These are phyloP conservation scores for Megalurothrips usitatus DNA, from an alignment of 2,888 invertebrate genomes.

Conservation along the genomic window DNA sequence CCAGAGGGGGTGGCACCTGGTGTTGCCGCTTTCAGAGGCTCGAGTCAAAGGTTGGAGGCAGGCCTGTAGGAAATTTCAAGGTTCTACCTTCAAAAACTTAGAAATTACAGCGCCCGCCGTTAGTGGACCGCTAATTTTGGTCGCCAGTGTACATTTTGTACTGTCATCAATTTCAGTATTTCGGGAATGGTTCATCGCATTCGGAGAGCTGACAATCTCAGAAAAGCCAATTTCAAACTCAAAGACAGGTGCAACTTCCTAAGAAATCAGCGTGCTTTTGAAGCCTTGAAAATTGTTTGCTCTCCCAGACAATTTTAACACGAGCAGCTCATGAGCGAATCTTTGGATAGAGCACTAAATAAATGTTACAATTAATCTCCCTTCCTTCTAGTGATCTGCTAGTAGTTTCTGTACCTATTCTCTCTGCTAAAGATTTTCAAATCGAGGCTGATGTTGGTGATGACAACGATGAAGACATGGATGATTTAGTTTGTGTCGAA, in stretches of 20 bases:
- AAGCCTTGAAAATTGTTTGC: background rate
- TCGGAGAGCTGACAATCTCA: background rate
- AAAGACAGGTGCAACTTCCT: conserved; percentile 5
- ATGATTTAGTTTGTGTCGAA: background rate
- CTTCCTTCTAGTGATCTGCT: background rate
- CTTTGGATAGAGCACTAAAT: background rate
- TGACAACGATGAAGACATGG: background rate
- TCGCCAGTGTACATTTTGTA: too few relatives aligned
- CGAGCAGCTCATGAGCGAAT: background rate
- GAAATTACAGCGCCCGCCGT: too few relatives aligned
- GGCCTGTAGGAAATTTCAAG: too few relatives aligned
- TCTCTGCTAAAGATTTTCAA: background rate
- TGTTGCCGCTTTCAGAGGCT: too few relatives aligned
- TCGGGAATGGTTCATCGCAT: background rate
- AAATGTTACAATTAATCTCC: background rate
- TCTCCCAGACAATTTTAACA: background rate
- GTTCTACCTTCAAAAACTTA: too few relatives aligned
- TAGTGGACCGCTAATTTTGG: too few relatives aligned
- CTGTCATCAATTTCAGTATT: background rate
- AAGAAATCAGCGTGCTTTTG: background rate
- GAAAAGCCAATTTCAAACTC: background rate
- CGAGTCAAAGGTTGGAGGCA: too few relatives aligned
- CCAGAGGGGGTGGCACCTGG: too few relatives aligned
- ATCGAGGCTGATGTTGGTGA: background rate
- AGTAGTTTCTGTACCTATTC: background rate